Evolutionary conservation across 2,797 vertebrate species (phyloP), one percentile per base, ranked within the genome.

Genomic region (Pipistrellus pipistrellus): DNA sequence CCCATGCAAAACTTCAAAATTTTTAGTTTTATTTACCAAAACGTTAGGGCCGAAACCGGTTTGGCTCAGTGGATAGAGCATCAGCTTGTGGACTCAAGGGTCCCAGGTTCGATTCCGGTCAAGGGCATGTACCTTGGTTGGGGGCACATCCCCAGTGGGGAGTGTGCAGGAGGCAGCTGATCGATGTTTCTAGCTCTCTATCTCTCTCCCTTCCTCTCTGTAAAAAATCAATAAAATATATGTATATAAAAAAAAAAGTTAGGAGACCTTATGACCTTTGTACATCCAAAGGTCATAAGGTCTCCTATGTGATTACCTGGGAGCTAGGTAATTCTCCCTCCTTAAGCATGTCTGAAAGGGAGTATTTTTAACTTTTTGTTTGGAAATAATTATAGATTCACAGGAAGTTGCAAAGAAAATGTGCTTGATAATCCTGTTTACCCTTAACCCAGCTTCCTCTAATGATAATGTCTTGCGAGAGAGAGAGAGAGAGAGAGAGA

Each of bases 371-470:
- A 78, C 18, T n/a, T 59, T 76, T 78, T n/a, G 17, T 69, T 59
- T 85, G 38, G 51, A 85, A 85, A n/a, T 68, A 46, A 57, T 30
- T n/a, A 77, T 9, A 69, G 90, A 85, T 69, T 78, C 72, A 59
- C 51, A 71, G 90, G 51, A 77, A 78, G 41, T 66, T 85, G 51
- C 25, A 78, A 85, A 73, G 82, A 71, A 59, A 69, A 77, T n/a
- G 23, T n/a, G 69, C 5, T 20, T 30, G 46, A 35, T 76, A 84
- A 41, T 77, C 21, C 48, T 48, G 6, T 57, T 48, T 6, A 15
- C 18, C 13, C 23, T 68, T 46, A n/a, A 30, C 6, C 48, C 48
- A 21, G 0, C 23, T 18, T 77, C 41, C 90, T 51, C n/a, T 38
- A 69, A 68, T 53, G 62, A 59, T n/a, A 85, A 57, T 35, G 44